Evolutionary conservation across 2,888 invertebrate genomes (phyloP).

Genomic region (Trichogramma dendrolimi): DNA sequence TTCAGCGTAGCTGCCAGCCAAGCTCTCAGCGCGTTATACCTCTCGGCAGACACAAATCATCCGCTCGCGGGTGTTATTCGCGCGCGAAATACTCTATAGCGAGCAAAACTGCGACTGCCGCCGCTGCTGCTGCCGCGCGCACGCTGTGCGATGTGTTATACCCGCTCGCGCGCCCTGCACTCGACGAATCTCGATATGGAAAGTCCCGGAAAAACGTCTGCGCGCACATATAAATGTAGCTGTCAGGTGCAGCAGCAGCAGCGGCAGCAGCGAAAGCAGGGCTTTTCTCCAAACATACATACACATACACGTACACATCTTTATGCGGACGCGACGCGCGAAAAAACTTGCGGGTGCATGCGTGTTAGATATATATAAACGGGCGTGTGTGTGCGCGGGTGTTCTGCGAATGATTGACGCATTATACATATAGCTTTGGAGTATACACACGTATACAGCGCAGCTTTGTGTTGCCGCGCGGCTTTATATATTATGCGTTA

Average conservation of each 20-base stretch:
- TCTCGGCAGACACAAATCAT: conserved; percentile 47
- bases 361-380: conserved; percentile 42
- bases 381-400: conserved; percentile 26
- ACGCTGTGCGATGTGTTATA: too few relatives aligned
- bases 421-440: too few relatives aligned
- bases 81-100: conserved; percentile 14
- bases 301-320: background rate
- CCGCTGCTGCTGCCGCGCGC: conserved; percentile 1
- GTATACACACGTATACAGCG: too few relatives aligned
- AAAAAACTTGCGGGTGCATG: conserved; percentile 27
- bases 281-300: too few relatives aligned
- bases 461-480: too few relatives aligned
- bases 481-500: too few relatives aligned
- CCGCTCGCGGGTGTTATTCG: conserved; percentile 40
- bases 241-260: conserved; percentile 44
- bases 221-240: conserved; percentile 49
- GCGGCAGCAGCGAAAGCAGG: background rate
- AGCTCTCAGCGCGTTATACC: conserved; percentile 35
- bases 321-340: background rate
- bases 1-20: conserved; percentile 30
- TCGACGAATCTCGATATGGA: conserved; percentile 49
- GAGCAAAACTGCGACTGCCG: too few relatives aligned
- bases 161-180: conserved; percentile 33
- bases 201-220: conserved; percentile 41
- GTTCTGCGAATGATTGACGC: conserved; percentile 18